These are phyloP conservation scores for Zygogramma bicolorata DNA, from an alignment of 2,888 invertebrate genomes.

Conservation along the genomic window DNA sequence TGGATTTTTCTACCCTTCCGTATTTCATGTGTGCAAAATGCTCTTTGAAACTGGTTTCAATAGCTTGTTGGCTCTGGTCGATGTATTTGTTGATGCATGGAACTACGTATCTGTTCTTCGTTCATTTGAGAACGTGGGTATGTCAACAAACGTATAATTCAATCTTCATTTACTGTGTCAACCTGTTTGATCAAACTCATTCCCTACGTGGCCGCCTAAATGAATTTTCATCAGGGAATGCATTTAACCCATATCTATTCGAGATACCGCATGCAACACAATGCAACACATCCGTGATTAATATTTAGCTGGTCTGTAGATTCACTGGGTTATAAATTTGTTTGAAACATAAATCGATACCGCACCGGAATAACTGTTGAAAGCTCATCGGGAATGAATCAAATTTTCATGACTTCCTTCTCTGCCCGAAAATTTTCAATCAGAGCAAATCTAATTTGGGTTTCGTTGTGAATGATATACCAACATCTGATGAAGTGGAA, in stretches of 20 bases:
- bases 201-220: background rate
- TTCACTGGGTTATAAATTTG: background rate
- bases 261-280: slow-evolving; percentile 1
- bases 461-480: background rate
- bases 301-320: background rate
- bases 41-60: no score
- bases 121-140: background rate
- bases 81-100: no score
- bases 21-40: no score
- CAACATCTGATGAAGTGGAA: background rate
- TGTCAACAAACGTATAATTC: background rate
- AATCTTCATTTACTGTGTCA: background rate
- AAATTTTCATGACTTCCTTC: background rate
- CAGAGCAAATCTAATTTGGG: background rate
- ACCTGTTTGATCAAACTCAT: background rate
- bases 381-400: background rate
- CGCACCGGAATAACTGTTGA: background rate
- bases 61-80: no score
- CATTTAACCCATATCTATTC: background rate
- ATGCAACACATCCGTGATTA: slow-evolving; percentile 1
- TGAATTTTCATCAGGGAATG: background rate
- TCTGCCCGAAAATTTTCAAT: background rate
- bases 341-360: background rate
- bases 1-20: no score
- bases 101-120: no score